phyloP scores from a whole-genome alignment of 2,113 vertebrate genomes.

The Leucopsar rothschildi region DNA sequence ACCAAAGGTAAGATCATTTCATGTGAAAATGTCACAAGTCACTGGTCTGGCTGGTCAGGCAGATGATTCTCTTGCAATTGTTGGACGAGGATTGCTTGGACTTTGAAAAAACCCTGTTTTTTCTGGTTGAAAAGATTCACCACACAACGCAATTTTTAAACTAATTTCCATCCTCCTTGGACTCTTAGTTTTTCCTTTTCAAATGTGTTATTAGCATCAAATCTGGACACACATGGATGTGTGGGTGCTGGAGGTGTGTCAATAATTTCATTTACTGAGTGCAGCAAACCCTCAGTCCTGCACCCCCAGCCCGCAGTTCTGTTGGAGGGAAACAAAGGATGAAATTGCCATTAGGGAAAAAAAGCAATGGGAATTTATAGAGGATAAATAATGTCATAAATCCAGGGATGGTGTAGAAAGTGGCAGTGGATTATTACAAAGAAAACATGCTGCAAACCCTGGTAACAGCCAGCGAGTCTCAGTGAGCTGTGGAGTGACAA shows the following conservation, averaged over 20 bases:
- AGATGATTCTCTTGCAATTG: background rate
- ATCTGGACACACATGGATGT: background rate
- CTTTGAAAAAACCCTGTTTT: background rate
- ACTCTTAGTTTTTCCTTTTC: background rate
- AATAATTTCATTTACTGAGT: background rate
- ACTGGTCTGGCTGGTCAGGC: background rate
- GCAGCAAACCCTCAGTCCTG: background rate
- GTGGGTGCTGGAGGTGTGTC: background rate
- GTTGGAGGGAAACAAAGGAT: background rate
- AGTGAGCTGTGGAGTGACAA: background rate
- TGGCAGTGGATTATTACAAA: background rate
- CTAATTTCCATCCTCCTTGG: background rate
- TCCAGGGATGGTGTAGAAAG: background rate
- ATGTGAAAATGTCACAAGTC: background rate
- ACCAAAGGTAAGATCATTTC: background rate
- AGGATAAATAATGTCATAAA: background rate
- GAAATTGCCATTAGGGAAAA: background rate
- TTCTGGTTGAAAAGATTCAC: background rate
- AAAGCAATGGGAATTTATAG: background rate
- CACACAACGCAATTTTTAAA: background rate
- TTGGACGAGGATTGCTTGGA: background rate
- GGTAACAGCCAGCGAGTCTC: background rate
- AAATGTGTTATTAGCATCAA: background rate
- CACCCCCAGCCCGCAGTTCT: background rate
- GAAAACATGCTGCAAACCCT: background rate